A percentile compares a stretch with the other conserved stretches of the same genome.
These are phyloP conservation scores for Cyaniris semiargus DNA, from an alignment of 2,888 invertebrate species.

Conservation along the genomic window DNA sequence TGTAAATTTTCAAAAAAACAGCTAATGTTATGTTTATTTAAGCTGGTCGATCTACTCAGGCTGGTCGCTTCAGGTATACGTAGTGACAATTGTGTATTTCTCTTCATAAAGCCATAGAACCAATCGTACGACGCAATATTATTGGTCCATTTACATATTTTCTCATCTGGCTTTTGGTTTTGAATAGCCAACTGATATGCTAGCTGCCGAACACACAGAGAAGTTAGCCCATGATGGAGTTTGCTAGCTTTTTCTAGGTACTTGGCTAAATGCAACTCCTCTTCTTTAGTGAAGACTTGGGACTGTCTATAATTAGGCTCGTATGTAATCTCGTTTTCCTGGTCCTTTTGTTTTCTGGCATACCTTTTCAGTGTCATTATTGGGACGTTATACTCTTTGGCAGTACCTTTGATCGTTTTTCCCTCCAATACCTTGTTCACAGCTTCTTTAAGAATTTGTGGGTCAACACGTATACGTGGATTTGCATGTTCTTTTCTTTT, in stretches of 20 bases:
- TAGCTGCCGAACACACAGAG: conserved; percentile 23
- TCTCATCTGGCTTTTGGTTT: conserved; percentile 11
- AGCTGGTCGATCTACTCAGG: conserved; percentile 10
- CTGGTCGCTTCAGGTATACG: conserved; percentile 28
- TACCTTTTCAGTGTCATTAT: not conserved
- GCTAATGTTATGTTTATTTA: no score
- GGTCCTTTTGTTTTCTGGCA: not conserved
- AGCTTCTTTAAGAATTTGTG: not conserved
- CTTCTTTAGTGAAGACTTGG: conserved; percentile 18
- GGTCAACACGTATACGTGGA: conserved; percentile 2
- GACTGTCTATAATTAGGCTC: conserved; percentile 28
- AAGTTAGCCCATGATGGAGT: conserved; percentile 25
- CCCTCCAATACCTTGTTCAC: no score
- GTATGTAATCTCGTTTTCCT: conserved; percentile 15
- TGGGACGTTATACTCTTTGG: no score
- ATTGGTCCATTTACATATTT: conserved; percentile 14
- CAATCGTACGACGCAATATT: conserved; percentile 20
- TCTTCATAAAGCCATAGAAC: conserved; percentile 27
- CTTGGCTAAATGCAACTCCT: conserved; percentile 22
- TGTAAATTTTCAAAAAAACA: no score
- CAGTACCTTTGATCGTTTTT: not conserved
- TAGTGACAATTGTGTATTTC: conserved; percentile 23
- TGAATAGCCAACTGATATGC: conserved; percentile 28
- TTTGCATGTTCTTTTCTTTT: conserved; percentile 3
- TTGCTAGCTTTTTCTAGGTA: conserved; percentile 24